Base-by-base conservation (phyloP, 2,888 invertebrate species). In the Fragum sueziense region DNA sequence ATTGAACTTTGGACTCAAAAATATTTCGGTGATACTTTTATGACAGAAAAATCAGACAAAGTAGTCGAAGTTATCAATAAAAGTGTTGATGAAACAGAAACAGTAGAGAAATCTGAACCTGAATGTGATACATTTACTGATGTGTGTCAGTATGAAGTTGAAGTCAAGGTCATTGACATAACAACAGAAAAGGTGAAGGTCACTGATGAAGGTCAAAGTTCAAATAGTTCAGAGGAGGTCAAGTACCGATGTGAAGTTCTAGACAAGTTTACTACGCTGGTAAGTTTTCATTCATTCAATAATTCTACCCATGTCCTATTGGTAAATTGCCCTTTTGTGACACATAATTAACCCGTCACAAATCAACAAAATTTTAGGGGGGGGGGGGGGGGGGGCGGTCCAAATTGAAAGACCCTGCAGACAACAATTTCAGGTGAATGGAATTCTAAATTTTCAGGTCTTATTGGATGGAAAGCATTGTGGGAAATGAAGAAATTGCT, bases 81-180 rank as follows among this genome's bases (percentile, higher is more conserved):
- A 31, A 33, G 20, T 33, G 7, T 22, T 22, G 65, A 41, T 65
- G 22, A 3, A 14, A 17, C 34, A 17, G 65, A 65, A 65, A 83
- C 61, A 9, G 74, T 74, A 47, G 41, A 59, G 14, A 27, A 59
- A 17, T 74, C 75, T 52, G 41, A 59, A 29, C 27, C 34, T 37
- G 70, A 78, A 2, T 65, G 52, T 22, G 76, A 77, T 74, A n/a
- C 7, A 2, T 78, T 78, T 71, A 65, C 75, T 14, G 65, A 78
- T 31, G 67, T 84, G 20, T 84, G 84, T 78, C 34, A 70, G 47
- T 76, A 76, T 78, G 80, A 84, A 47, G 80, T 80, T 6, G 84
- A 84, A 76, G 84, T 79, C 68, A 84, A 84, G 76, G 78, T 84
- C 54, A 65, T 84, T 61, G 79, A 80, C 33, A 84, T 84, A 61